Evolutionary conservation across 2,888 invertebrate genomes (phyloP).

Genomic region (Chrysina gloriosa): DNA sequence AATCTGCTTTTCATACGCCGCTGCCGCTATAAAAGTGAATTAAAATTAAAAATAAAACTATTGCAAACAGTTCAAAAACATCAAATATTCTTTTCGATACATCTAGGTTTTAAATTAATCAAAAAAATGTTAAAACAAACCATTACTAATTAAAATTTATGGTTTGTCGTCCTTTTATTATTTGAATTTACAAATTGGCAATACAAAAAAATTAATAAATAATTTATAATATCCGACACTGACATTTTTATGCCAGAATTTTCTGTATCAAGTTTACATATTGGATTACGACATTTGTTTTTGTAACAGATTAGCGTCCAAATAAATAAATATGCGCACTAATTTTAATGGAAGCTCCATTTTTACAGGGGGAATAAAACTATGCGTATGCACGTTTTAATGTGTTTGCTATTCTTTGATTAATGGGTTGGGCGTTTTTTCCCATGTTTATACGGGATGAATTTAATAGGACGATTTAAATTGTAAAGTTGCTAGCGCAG

Average conservation of each 20-base stretch:
- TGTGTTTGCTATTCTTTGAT: neutral
- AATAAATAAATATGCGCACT: conserved; percentile 24
- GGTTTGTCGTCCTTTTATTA: neutral
- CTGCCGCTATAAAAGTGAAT: too few species aligned
- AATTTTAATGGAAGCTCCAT: conserved; percentile 8
- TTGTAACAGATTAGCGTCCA: conserved; percentile 23
- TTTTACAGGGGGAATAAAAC: neutral
- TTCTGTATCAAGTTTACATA: conserved; percentile 17
- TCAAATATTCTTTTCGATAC: too few species aligned
- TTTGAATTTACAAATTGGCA: conserved; percentile 25
- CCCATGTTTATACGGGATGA: neutral
- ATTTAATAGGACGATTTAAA: too few species aligned
- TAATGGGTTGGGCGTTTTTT: neutral
- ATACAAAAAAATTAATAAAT: conserved; percentile 28
- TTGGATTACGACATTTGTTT: conserved; percentile 28
- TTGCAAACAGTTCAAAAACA: too few species aligned
- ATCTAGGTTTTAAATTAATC: neutral
- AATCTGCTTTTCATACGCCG: too few species aligned
- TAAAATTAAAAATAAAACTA: too few species aligned
- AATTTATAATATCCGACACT: conserved; percentile 3
- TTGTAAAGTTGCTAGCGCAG: too few species aligned
- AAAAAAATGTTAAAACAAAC: conserved; percentile 18
- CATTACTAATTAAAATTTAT: conserved; percentile 26
- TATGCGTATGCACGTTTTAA: neutral
- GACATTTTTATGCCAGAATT: neutral